Base-by-base conservation (phyloP, 2,888 invertebrate species). In the Eustalomyia histrio region DNA sequence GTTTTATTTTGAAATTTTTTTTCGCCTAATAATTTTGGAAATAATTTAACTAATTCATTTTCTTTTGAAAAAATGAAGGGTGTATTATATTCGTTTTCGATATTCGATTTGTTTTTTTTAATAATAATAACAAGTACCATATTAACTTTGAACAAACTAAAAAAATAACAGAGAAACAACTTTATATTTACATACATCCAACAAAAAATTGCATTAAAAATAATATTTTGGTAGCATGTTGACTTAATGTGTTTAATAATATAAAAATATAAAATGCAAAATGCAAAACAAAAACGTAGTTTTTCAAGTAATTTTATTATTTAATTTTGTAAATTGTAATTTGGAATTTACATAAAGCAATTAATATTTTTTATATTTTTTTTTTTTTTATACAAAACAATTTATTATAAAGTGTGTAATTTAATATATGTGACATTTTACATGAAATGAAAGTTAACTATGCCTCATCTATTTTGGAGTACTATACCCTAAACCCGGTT, bases 181-280 rank as follows among this genome's bases (percentile, higher is more conserved):
- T 21, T 55, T 18, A 47, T 47, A 47, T n/a, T 47, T 47, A n/a
- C 4, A 14, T n/a, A n/a, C 43, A 47, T 47, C 4, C 35, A 35
- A 33, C 16, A n/a, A 24, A 29, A 67, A 43, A 57, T 72, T 78
- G 29, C 60, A 78, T 72, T 71, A 67, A 72, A 78, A 55, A 61
- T 55, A 50, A 55, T 76, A 69, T 76, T 67, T 61, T 65, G 52
- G 60, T 67, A 67, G 60, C 65, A 67, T 67, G 39, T 60, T 52
- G 52, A 52, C 65, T 60, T 74, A 39, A 73, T 63, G 61, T 43
- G 64, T 57, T 33, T 33, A 65, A 71, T 60, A 65, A 65, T 55
- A 78, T 71, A 72, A 65, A 65, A 60, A 60, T 55, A 58, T 29
- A 71, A 64, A 72, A 71, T 71, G 71, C 35, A 71, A 64, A 72